A percentile compares a stretch with the other conserved stretches of the same genome.
These are phyloP conservation scores for Ctenomys sociabilis DNA, from an alignment of 2,113 vertebrate genomes.

Conservation along the genomic window DNA sequence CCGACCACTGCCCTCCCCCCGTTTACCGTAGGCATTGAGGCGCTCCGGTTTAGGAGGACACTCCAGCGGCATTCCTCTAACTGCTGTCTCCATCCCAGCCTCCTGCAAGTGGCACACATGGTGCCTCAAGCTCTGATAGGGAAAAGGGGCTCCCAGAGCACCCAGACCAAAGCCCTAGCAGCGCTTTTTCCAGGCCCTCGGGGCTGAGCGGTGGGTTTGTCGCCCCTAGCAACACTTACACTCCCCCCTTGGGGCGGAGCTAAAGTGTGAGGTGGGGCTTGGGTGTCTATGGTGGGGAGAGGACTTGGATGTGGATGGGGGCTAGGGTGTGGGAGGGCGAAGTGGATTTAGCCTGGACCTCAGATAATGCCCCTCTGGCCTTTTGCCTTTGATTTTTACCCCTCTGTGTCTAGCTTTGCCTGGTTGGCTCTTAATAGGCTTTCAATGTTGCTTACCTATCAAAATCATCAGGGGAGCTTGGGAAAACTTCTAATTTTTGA, in stretches of 20 bases:
- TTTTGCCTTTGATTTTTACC: not conserved
- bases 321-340: not conserved
- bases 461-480: constrained; percentile 13
- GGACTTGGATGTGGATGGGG: no score
- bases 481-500: constrained; percentile 44
- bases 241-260: not conserved
- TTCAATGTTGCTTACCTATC: constrained; percentile 18
- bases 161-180: not conserved
- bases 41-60: constrained; percentile 55
- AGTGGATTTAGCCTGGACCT: not conserved
- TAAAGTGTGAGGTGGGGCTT: not conserved
- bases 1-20: not conserved
- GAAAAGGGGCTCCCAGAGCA: not conserved
- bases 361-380: no score
- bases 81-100: constrained; percentile 61
- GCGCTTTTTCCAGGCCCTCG: not conserved
- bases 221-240: not conserved
- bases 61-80: constrained; percentile 8
- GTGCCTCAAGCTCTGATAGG: not conserved
- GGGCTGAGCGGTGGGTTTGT: not conserved
- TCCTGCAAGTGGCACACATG: constrained; percentile 69
- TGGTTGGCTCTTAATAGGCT: not conserved
- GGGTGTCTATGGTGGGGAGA: not conserved
- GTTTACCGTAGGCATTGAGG: constrained; percentile 78
- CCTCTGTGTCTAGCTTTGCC: not conserved